Conservation (phyloP, 2,797 vertebrate species). For the Nannoperca obscura region DNA sequence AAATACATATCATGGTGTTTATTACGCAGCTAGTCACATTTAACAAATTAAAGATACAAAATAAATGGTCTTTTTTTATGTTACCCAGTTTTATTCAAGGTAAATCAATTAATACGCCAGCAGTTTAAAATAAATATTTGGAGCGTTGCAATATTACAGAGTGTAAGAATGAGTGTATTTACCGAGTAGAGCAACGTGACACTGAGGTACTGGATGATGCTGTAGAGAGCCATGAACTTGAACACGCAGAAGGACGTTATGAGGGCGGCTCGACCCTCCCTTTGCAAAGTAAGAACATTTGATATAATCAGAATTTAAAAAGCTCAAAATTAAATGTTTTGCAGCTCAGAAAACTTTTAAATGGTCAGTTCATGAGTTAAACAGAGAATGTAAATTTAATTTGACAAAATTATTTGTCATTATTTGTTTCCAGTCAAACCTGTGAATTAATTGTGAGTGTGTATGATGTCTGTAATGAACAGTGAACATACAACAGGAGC, state of each 20-base stretch:
- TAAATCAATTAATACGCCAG: slow-evolving; percentile 9
- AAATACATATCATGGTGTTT: background rate
- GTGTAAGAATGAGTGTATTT: slow-evolving; percentile 68
- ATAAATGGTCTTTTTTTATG: background rate
- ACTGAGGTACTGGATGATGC: slow-evolving; percentile 97
- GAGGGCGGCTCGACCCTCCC: slow-evolving; percentile 97
- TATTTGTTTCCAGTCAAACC: background rate
- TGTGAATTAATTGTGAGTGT: background rate
- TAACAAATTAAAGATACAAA: background rate
- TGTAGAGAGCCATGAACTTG: slow-evolving; percentile 99
- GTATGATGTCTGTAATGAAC: background rate
- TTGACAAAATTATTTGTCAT: no score
- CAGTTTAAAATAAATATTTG: background rate
- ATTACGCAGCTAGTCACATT: background rate
- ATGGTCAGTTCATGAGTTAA: background rate
- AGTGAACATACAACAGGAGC: background rate
- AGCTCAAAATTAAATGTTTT: background rate
- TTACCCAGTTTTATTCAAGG: background rate
- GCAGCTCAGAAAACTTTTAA: background rate
- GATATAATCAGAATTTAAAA: background rate
- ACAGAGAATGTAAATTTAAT: background rate
- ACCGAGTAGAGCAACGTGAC: slow-evolving; percentile 97
- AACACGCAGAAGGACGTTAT: slow-evolving; percentile 99
- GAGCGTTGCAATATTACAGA: background rate
- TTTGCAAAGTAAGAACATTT: slow-evolving; percentile 65